Evolutionary conservation across 2,113 vertebrate genomes (phyloP), one percentile per base, ranked within the genome.

Genomic region (Pycnonotus jocosus): DNA sequence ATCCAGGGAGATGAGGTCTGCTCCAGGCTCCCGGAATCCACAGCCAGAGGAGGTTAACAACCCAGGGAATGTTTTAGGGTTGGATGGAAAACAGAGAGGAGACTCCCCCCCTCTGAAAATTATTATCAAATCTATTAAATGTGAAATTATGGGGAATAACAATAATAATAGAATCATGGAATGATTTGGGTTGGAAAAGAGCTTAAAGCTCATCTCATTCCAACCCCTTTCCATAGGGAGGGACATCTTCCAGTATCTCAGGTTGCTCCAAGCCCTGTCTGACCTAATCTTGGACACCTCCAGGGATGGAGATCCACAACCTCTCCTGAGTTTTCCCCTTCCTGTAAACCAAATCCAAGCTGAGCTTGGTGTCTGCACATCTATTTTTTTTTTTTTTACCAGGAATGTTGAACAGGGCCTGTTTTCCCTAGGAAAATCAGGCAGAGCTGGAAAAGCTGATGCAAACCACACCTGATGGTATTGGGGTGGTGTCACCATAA

Each of bases 41-140:
- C 31, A 38, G 48, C 8, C 40, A 47, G 40, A 2, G 27, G 45
- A 33, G 76, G 10, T 20, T 0, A 0, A 0, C 9, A 25, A 1
- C 7, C 0, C 0, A 54, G 57, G 61, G 33, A 84, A 45, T 14
- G 27, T 19, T 16, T 48, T 23, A 44, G 81, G 37, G 47, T 4
- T 37, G 30, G 25, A 23, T 33, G 54, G 65, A 56, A 68, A 88
- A 11, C 23, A 14, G 25, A 44, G 24, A 66, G 37, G 20, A 42
- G 10, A 30, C 3, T 60, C 14, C 10, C 14, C 12, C 1, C 9
- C 3, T 5, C 12, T 5, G 16, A 19, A 33, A 37, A 84, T 23
- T 45, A 13, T 15, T 25, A 22, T 8, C 6, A 15, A 50, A 69
- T 6, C 6, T 5, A 24, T 51, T 53, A 72, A 61, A 22, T 42